Percentiles rank a stretch among this genome's conserved stretches.
Conservation (phyloP, 2,797 vertebrate genomes). For the Phylloscopus collybita region DNA sequence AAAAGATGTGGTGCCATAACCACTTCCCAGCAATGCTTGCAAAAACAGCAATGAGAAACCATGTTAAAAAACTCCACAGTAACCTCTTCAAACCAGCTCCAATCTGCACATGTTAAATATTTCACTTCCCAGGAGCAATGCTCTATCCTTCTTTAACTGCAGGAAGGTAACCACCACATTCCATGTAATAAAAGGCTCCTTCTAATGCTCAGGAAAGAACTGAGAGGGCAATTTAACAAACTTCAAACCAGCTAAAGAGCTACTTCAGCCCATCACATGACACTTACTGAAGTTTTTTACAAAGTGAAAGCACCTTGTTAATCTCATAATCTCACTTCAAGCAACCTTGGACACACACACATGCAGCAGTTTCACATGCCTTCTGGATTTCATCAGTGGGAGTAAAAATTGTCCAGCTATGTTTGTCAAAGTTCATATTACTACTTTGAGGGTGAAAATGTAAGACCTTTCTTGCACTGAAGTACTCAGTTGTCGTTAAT, state of each 20-base stretch:
- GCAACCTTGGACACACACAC: background rate
- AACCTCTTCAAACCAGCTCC: background rate
- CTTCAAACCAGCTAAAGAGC: background rate
- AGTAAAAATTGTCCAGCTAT: background rate
- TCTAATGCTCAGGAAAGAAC: background rate
- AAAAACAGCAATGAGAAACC: background rate
- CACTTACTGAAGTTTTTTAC: background rate
- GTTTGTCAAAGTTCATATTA: background rate
- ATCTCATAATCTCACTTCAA: background rate
- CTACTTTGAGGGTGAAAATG: background rate
- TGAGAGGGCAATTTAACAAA: background rate
- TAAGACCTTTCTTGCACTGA: background rate
- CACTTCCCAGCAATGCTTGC: background rate
- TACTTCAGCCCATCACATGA: background rate
- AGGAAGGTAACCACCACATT: background rate
- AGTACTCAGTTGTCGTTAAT: background rate
- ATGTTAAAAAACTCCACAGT: background rate
- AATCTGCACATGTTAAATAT: background rate
- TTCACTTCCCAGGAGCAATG: background rate
- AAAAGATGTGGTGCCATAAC: background rate
- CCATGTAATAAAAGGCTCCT: background rate
- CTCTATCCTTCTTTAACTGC: background rate
- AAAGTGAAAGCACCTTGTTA: background rate
- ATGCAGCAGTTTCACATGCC: background rate
- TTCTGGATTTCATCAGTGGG: background rate